These are phyloP conservation scores for Aelia acuminata DNA, from an alignment of 2,888 invertebrate species.

Conservation along the genomic window DNA sequence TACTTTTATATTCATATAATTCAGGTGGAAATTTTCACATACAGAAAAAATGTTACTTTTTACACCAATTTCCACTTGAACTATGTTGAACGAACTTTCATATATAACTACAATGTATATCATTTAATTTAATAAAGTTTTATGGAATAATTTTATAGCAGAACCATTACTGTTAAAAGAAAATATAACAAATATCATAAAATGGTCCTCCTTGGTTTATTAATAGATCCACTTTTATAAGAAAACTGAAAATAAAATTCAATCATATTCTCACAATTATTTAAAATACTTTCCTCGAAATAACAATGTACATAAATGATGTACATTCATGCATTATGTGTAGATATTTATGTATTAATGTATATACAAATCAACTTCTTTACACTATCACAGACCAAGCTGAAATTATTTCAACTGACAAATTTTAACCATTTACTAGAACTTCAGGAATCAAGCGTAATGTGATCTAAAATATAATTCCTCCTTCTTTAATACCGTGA, in stretches of 20 bases:
- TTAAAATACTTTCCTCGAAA: not conserved
- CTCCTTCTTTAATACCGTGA: conserved; percentile 2
- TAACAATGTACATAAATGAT: conserved; percentile 2
- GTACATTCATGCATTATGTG: not conserved
- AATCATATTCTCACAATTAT: not conserved
- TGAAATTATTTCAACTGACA: not conserved
- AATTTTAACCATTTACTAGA: not conserved
- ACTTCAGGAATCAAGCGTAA: not conserved
- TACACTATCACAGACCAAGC: conserved; percentile 51
- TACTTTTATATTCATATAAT: too few relatives aligned
- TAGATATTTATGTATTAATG: not conserved
- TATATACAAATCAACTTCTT: not conserved
- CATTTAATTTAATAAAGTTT: not conserved
- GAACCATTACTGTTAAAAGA: not conserved
- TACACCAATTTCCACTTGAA: not conserved
- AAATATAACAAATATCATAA: not conserved
- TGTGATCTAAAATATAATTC: not conserved
- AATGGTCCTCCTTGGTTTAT: not conserved
- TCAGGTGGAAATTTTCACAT: too few relatives aligned
- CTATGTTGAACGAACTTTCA: not conserved
- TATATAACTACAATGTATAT: not conserved
- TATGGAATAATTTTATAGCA: not conserved
- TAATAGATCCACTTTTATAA: not conserved
- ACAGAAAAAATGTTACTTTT: too few relatives aligned
- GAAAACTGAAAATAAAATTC: not conserved